phyloP scores from a whole-genome alignment of 2,888 invertebrate species.

The Podabrus alpinus region DNA sequence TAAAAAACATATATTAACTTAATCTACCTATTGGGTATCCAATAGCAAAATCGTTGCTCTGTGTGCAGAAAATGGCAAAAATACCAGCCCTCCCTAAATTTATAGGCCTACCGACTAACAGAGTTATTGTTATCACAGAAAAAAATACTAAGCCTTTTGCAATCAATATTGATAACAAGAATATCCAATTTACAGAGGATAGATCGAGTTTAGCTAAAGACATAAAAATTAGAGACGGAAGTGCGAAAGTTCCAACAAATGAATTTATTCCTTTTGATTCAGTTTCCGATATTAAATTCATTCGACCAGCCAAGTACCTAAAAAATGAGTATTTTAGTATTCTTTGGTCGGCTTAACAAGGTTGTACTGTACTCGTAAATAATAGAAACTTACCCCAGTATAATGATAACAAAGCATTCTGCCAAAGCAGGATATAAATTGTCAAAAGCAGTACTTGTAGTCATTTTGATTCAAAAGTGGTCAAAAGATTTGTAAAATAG shows the following conservation, averaged over 20 bases:
- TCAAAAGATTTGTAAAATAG: neutral
- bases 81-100: slow-evolving; percentile 86
- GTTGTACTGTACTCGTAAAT: neutral
- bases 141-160: slow-evolving; percentile 87
- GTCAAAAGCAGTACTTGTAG: slow-evolving; percentile 61
- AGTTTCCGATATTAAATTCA: slow-evolving; percentile 78
- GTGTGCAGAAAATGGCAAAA: slow-evolving; percentile 93
- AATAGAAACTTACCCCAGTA: slow-evolving; percentile 75
- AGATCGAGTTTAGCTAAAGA: slow-evolving; percentile 86
- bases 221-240: slow-evolving; percentile 90
- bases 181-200: slow-evolving; percentile 86
- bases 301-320: slow-evolving; percentile 83
- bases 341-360: neutral
- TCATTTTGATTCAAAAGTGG: slow-evolving; percentile 1
- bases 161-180: slow-evolving; percentile 81
- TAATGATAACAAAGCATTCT: slow-evolving; percentile 89
- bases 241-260: slow-evolving; percentile 91
- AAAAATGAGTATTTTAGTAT: neutral
- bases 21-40: slow-evolving; percentile 90
- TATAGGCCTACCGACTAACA: slow-evolving; percentile 78
- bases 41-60: slow-evolving; percentile 96
- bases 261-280: slow-evolving; percentile 90
- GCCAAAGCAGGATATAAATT: slow-evolving; percentile 89
- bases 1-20: neutral
- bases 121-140: slow-evolving; percentile 73